Evolutionary conservation across 2,113 vertebrate genomes (phyloP), one percentile per base, ranked within the genome.

Genomic region (Nycticorax nycticorax): DNA sequence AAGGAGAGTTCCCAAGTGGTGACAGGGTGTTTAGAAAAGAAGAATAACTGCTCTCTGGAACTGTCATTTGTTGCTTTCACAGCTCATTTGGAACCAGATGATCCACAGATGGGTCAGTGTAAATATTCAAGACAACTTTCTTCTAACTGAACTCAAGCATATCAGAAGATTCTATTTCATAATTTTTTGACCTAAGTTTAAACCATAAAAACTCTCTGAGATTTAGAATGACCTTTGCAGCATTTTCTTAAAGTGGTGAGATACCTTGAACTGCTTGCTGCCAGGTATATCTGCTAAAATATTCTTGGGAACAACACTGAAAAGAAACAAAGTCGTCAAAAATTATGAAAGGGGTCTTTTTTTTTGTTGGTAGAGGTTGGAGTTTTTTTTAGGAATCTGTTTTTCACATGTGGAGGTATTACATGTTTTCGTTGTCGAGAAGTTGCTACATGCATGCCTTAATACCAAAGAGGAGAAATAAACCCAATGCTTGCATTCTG

Each of bases 331-430:
- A 76, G 2, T 37, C 8, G 67, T 37, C 24, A 56, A n/a, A 79
- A 73, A 30, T 8, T 6, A 45, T 9, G 14, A 47, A 69, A 78
- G 2, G 1, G 3, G 2, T 32, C 0, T 15, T 39, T 16, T 45
- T 16, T 39, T 55, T 22, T 57, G 4, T 52, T 60, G 33, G 11
- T 56, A 72, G 26, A 43, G 9, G 8, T 47, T 45, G 43, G 43
- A 5, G 13, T 5, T 19, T 33, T 21, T 57, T 76, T 19, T 33
- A 33, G 15, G 16, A 73, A 43, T 35, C 11, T 64, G 3, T 37
- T 73, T 89, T 91, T 80, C 7, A 24, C 6, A 15, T 39, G 9
- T 72, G 27, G 4, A 69, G 8, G 5, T 57, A 12, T 53, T 64
- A 39, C 6, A 21, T 43, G 8, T 37, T 89, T 89, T 78, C 28